Base-by-base conservation (phyloP, 2,888 invertebrate genomes). In the Sthenelais limicola region DNA sequence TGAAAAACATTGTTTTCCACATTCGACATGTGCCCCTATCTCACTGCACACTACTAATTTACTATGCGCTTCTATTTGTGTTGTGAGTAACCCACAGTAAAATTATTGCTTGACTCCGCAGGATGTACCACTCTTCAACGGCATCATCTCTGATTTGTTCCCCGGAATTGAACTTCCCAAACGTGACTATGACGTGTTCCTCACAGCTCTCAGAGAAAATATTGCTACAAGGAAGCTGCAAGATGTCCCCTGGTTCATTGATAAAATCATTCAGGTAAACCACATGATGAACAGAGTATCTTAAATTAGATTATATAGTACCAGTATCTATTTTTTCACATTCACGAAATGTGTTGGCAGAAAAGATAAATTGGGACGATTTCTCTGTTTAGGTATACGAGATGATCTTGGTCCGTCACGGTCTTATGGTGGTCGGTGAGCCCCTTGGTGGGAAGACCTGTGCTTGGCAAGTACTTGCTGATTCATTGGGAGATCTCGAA, bases 181-280 rank as follows among this genome's bases (percentile, higher is more conserved):
- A 69, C 86, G 87, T 21, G 86, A 88, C 76, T 87, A 87, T 75
- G 85, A 85, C 43, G 83, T 85, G 15, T 87, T 88, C 78, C 81
- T 87, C 78, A 84, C 85, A 28, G 84, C 85, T 30, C 78, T 88
- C 33, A 83, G 84, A 70, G 83, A 83, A 15, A 86, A 87, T 76
- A 84, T 87, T 48, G 77, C 78, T 58, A 87, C 86, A 78, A 75
- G 82, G 21, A 77, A 87, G 67, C 82, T 88, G 33, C 88, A 88
- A 76, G 77, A 85, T 28, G 85, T 86, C n/a, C 85, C 86, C 3
- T 88, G 86, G 84, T 88, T 88, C 79, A 78, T 88, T 33, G 86
- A 87, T 24, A 88, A 88, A 79, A 88, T 88, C 68, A 93, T 95
- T 75, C 96, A 97, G 89, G 88, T 88, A 74, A 43, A 26, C 35